Conservation (phyloP, 2,888 invertebrate genomes). For the Pristionchus exspectatus region DNA sequence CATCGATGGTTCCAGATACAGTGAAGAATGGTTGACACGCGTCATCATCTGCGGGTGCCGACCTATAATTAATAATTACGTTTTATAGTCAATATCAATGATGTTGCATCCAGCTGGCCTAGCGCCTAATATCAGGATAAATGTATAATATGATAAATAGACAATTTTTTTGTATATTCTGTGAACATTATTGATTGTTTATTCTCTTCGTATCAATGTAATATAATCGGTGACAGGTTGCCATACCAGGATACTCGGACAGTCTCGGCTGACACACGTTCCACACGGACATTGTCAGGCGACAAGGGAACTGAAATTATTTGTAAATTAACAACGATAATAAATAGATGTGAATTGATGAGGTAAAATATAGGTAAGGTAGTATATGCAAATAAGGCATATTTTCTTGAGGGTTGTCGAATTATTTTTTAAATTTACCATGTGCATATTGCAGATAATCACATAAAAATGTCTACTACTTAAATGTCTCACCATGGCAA, state of each 20-base stretch:
- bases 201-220: too few relatives aligned
- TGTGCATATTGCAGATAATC: too few relatives aligned
- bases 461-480: too few relatives aligned
- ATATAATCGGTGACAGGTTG: background rate
- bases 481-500: conserved; percentile 66
- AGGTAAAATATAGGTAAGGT: too few relatives aligned
- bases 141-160: background rate
- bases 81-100: background rate
- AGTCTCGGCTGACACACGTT: conserved; percentile 64
- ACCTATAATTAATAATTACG: background rate
- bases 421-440: too few relatives aligned
- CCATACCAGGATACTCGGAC: conserved; percentile 49
- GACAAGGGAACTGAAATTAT: conserved; percentile 64
- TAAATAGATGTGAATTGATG: too few relatives aligned
- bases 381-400: too few relatives aligned
- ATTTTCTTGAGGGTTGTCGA: too few relatives aligned
- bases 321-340: too few relatives aligned
- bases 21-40: conserved; percentile 75
- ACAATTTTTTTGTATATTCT: too few relatives aligned
- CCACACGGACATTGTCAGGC: conserved; percentile 69
- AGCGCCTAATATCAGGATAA: background rate
- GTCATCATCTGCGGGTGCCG: conserved; percentile 66
- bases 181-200: too few relatives aligned
- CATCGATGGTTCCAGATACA: conserved; percentile 73
- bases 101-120: background rate